A percentile compares a stretch with the other conserved stretches of the same genome.
Evolutionary conservation across 2,888 invertebrate genomes (phyloP).

Genomic region (Meloe dianella): DNA sequence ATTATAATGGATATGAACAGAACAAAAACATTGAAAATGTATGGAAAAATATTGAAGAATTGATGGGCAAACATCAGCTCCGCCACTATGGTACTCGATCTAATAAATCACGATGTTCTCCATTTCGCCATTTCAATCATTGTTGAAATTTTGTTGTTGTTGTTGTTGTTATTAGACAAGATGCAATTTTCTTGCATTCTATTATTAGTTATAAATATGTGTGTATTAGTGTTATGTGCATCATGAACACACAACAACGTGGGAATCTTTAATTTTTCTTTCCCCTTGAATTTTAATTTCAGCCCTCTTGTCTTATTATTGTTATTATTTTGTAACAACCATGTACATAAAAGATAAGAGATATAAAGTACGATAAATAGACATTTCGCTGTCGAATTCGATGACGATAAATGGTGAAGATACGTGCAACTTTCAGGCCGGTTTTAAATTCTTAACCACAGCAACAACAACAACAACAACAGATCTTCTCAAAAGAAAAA

Average conservation of each 20-base stretch:
- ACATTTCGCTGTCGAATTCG: slow-evolving; percentile 10
- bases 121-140: not conserved
- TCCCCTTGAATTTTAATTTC: not conserved
- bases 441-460: slow-evolving; percentile 6
- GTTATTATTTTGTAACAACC: slow-evolving; percentile 6
- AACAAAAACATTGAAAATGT: not conserved
- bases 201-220: not conserved
- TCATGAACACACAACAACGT: not conserved
- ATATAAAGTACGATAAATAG: slow-evolving; percentile 8
- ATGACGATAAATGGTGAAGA: slow-evolving; percentile 9
- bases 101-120: not conserved
- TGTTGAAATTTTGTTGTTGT: slow-evolving; percentile 6
- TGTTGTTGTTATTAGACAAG: not conserved
- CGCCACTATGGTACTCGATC: not conserved
- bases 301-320: not conserved
- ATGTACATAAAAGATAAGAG: not conserved
- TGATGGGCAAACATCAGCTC: not conserved
- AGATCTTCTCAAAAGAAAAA: not conserved
- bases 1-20: not conserved
- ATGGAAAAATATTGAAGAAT: not conserved
- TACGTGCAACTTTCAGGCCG: slow-evolving; percentile 11
- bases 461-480: slow-evolving; percentile 1
- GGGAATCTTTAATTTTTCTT: slow-evolving; percentile 4
- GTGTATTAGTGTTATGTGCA: not conserved
- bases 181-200: slow-evolving; percentile 5